Evolutionary conservation across 2,888 invertebrate genomes (phyloP), one percentile per base, ranked within the genome.

Genomic region (Cantharis nigra): DNA sequence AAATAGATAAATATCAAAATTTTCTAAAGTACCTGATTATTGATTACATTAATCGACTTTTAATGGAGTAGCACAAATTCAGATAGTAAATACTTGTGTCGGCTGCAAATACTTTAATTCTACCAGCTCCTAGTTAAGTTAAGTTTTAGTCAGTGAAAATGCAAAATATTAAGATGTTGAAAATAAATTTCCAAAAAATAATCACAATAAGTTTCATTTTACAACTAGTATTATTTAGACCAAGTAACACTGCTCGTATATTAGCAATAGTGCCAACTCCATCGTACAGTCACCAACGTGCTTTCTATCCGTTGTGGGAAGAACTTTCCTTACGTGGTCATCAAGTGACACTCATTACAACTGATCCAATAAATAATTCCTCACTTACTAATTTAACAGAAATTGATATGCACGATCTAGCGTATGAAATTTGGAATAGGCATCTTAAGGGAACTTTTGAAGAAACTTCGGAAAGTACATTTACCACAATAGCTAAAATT

Each of bases 231-330:
- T n/a, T 49, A 7, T 49, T 49, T 2, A n/a, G n/a, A 7, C 9
- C 5, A n/a, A n/a, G 1, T 49, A n/a, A 49, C n/a, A 4, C n/a
- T 67, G 65, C 65, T 14, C 65, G 65, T n/a, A 67, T 67, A 16
- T 23, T 67, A 23, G 65, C 16, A 23, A 23, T 23, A 2, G 75
- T 83, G 0, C 78, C 80, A 9, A 77, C 80, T 2, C 82, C 84
- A 3, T 82, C 83, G 0, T 83, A 79, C 73, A 84, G 84, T 73
- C 85, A 85, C 20, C 85, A 85, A 76, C 71, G 80, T 16, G 82
- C 83, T 0, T 85, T 83, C 69, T 74, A 83, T 23, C 82, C 82
- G 3, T 70, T 85, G 64, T 85, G 85, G 84, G 82, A 74, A 33
- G 82, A 81, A 71, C 75, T 85, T 2, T 75, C 83, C 2, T 73